phyloP scores from a whole-genome alignment of 2,888 invertebrate species.

The Macaria notata region DNA sequence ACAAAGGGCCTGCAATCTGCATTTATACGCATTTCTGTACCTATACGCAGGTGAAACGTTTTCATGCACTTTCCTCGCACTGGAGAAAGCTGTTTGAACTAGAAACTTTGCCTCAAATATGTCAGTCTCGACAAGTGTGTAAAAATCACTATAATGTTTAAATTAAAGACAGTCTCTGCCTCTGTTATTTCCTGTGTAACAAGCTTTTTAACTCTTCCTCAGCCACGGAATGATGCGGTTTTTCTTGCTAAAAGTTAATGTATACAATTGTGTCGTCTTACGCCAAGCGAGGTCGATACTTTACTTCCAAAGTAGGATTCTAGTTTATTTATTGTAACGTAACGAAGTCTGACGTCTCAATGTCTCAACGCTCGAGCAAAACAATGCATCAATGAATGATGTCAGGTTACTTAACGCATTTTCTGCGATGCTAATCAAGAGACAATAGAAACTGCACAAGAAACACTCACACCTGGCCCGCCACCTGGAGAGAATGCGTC shows the following conservation, averaged over 20 bases:
- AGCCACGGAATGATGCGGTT: too few relatives aligned
- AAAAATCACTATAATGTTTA: too few relatives aligned
- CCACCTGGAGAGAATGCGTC: slow-evolving; percentile 23
- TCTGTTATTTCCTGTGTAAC: too few relatives aligned
- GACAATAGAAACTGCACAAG: slow-evolving; percentile 29
- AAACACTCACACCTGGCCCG: slow-evolving; percentile 21
- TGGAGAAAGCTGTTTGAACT: not conserved
- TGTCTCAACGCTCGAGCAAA: slow-evolving; percentile 8
- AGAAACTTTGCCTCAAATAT: not conserved
- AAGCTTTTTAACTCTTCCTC: too few relatives aligned
- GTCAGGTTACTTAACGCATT: slow-evolving; percentile 17
- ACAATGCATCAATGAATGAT: slow-evolving; percentile 14
- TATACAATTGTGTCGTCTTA: too few relatives aligned
- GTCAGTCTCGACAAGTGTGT: not conserved
- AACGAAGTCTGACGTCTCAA: too few relatives aligned
- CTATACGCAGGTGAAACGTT: not conserved
- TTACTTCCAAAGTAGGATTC: too few relatives aligned
- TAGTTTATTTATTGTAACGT: too few relatives aligned
- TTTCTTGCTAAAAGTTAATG: too few relatives aligned
- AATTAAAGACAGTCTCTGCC: too few relatives aligned
- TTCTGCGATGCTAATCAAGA: slow-evolving; percentile 23
- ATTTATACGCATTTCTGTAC: slow-evolving; percentile 2
- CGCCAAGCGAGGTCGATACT: too few relatives aligned
- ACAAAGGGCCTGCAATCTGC: slow-evolving; percentile 17
- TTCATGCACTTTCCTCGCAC: slow-evolving; percentile 1